These are phyloP conservation scores for Hippopotamus amphibius DNA, from an alignment of 2,113 vertebrate genomes.

Conservation along the genomic window DNA sequence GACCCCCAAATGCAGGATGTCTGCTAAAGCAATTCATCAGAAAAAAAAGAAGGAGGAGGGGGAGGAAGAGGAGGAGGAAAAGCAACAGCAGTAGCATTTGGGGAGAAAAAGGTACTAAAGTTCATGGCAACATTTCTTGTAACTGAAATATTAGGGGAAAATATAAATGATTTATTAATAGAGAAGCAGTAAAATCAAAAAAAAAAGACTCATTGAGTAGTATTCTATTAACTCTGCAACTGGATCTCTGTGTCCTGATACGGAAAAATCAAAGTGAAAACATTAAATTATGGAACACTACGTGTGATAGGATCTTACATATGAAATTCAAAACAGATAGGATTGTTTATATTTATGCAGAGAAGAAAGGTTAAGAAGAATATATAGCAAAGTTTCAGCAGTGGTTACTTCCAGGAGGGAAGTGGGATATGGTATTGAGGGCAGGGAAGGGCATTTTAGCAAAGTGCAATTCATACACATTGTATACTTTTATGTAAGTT, in stretches of 20 bases:
- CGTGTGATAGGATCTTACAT: not conserved
- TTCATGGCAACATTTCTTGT: not conserved
- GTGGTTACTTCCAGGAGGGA: not conserved
- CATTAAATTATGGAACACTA: not conserved
- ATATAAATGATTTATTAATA: not conserved
- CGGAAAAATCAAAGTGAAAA: slow-evolving; percentile 3
- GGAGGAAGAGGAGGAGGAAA: not conserved
- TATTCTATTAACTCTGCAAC: not conserved
- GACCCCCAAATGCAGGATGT: not conserved
- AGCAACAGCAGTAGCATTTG: not conserved
- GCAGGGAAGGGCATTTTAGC: not conserved
- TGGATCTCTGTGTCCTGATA: not conserved
- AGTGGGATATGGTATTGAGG: not conserved
- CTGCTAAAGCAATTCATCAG: not conserved
- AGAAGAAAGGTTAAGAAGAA: slow-evolving; percentile 13
- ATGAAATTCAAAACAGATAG: slow-evolving; percentile 27
- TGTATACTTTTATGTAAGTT: slow-evolving; percentile 20
- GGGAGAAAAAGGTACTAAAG: not conserved
- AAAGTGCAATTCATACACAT: not conserved
- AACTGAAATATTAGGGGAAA: not conserved
- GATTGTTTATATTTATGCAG: not conserved
- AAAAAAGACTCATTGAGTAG: not conserved
- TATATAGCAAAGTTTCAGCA: not conserved
- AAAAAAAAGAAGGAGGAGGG: not conserved
- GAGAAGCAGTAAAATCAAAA: slow-evolving; percentile 1